Conservation (phyloP, 2,888 invertebrate genomes). For the Cryptops parisi region DNA sequence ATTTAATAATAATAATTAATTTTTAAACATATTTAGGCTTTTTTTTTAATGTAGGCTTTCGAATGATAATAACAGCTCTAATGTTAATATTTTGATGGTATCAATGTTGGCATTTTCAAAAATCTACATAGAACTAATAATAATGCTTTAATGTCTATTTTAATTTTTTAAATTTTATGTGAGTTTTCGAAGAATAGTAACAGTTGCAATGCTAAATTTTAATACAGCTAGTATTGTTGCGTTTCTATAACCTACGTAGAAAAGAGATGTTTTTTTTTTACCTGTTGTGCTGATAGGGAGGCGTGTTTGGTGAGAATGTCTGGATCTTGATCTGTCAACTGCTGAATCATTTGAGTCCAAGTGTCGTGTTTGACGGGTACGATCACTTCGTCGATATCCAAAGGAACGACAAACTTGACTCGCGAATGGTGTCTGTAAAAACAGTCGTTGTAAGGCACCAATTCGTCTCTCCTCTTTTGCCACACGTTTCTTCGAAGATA, state of each 20-base stretch:
- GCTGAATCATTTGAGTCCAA: slow-evolving; percentile 43
- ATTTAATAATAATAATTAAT: no score
- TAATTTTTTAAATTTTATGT: no score
- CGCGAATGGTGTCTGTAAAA: slow-evolving; percentile 51
- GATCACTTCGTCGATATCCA: slow-evolving; percentile 59
- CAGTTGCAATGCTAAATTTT: no score
- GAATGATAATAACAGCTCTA: not conserved
- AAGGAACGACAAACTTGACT: slow-evolving; percentile 48
- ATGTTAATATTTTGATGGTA: no score
- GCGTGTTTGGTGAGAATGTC: slow-evolving; percentile 33
- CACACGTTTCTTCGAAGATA: slow-evolving; percentile 40
- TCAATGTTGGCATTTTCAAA: slow-evolving; percentile 4
- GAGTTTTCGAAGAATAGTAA: no score
- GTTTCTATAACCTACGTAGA: no score
- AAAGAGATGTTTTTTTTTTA: slow-evolving; percentile 3
- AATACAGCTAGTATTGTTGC: no score
- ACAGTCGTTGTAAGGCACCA: slow-evolving; percentile 62
- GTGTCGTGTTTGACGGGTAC: slow-evolving; percentile 45
- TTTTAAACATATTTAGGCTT: no score
- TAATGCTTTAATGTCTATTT: no score
- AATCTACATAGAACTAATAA: not conserved
- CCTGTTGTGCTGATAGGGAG: slow-evolving; percentile 38
- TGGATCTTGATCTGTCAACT: slow-evolving; percentile 36
- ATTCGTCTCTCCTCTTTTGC: slow-evolving; percentile 54
- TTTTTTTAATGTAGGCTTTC: no score